Evolutionary conservation across 2,888 invertebrate genomes (phyloP), one percentile per base, ranked within the genome.

Genomic region (Erpobdella octoculata): DNA sequence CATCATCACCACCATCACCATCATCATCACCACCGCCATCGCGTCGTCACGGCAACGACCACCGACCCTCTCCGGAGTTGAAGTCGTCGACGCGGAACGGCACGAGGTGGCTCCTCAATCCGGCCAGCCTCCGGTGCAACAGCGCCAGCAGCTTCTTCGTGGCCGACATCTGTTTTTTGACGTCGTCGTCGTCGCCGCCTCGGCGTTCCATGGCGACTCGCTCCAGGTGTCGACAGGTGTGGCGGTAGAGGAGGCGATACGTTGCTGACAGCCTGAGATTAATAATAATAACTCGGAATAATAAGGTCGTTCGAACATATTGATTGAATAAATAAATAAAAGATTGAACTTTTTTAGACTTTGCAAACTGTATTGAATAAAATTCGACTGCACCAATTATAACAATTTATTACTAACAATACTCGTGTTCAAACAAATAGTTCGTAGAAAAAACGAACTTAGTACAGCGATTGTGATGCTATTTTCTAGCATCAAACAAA

Each of bases 111-210:
- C 28, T 31, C 28, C 46, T 37, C 41, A 28, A 25, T 48, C 12
- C 37, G 21, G 15, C n/a, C 69, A 69, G n/a, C 69, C 58, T 69
- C 3, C 35, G 35, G 3, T 25, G 33, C 58, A 69, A 53, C 48
- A 69, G 46, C 31, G 58, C 48, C 69, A 69, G 18, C 35, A 69
- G 35, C 69, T 33, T 48, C 58, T 69, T 69, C 21, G 48, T 21
- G 2, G 18, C 31, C 5, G 35, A n/a, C 2, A 58, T n/a, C 21
- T 41, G 38, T n/a, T 67, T 35, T 33, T 53, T 21, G n/a, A 53
- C 8, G 53, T 21, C 53, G 8, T 9, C 53, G 21, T 21, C 21
- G 53, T 53, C 53, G 21, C 53, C 6, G 15, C 28, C 53, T 28
- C 28, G 53, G 28, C 53, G 28, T n/a, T 53, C 53, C 5, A 8